Percentiles rank a stretch among this genome's conserved stretches.
These are phyloP conservation scores for Pachyuromys duprasi DNA, from an alignment of 2,797 vertebrate genomes.

Conservation along the genomic window DNA sequence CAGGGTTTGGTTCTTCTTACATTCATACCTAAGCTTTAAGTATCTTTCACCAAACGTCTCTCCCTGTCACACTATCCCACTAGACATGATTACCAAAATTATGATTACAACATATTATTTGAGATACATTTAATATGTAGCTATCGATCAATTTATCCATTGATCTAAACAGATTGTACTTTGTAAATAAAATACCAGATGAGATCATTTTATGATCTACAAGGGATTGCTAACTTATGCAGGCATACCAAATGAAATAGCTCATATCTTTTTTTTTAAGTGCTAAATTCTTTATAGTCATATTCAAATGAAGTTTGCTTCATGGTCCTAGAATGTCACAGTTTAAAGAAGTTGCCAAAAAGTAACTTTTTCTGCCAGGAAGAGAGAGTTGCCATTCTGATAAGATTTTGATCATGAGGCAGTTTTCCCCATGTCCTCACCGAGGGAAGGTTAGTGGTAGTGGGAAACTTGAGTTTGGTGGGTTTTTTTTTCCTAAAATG, in stretches of 20 bases:
- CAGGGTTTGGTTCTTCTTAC: not conserved
- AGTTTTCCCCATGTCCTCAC: not conserved
- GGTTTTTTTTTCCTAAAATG: not conserved
- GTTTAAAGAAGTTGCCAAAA: slow-evolving; percentile 53
- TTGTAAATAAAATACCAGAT: not conserved
- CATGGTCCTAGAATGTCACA: slow-evolving; percentile 46
- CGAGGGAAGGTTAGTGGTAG: not conserved
- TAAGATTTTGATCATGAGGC: not conserved
- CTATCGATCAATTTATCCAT: not conserved
- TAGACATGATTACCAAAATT: slow-evolving; percentile 2
- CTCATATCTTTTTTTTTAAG: not conserved
- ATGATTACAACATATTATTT: not conserved
- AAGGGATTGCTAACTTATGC: not conserved
- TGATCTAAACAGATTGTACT: not conserved
- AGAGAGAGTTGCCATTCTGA: not conserved
- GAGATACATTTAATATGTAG: not conserved
- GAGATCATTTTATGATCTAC: not conserved
- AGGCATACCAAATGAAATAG: not conserved
- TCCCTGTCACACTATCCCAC: not conserved
- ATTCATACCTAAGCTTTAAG: not conserved
- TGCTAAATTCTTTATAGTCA: slow-evolving; percentile 39
- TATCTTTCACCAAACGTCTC: not conserved
- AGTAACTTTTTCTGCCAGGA: slow-evolving; percentile 53
- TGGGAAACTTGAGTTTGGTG: not conserved
- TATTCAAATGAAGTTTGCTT: slow-evolving; percentile 62